Base-by-base conservation (phyloP, 2,888 invertebrate species). In the Tetanocera ferruginea region DNA sequence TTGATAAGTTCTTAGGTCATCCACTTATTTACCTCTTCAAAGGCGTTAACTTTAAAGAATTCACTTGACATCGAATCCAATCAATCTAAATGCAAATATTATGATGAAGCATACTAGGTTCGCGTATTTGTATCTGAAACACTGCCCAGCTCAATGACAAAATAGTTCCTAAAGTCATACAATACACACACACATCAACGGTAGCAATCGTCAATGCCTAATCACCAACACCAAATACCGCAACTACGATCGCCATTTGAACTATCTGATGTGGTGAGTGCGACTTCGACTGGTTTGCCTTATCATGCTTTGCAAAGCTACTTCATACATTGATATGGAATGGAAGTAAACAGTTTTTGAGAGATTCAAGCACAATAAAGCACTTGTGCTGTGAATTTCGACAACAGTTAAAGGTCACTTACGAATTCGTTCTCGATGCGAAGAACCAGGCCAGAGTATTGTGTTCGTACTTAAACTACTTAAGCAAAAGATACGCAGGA, bases 211-310 rank as follows among this genome's bases (percentile, higher is more conserved):
- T 55, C 55, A n/a, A 55, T 60, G 28, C 25, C 57, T 23, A 60
- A 28, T 25, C 25, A 25, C 25, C 57, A 60, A 14, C 57, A 25
- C 57, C 25, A 9, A 55, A 55, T 55, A 55, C 55, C 55, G 19
- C 55, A 55, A 19, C 43, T 43, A 43, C 43, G 23, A 55, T 19
- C 55, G 55, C 23, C 55, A 19, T 55, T 55, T 55, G 55, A 1
- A 31, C 17, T 17, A 31, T 17, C 28, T 28, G 64, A 3, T 25
- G 64, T 31, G 64, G 64, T 43, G 28, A 28, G 31, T 31, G 31
- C 64, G 31, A 57, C 34, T 49, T 5, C 79, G 78, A 85, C 81
- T 84, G 81, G 86, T 85, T 86, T 82, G 84, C 86, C 85, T 86
- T 85, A 86, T 85, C 85, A 82, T 84, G 64, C 55, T 74, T 81